Base-by-base conservation (phyloP, 1,140 invertebrate species). In the Scaptomyza graminum region DNA sequence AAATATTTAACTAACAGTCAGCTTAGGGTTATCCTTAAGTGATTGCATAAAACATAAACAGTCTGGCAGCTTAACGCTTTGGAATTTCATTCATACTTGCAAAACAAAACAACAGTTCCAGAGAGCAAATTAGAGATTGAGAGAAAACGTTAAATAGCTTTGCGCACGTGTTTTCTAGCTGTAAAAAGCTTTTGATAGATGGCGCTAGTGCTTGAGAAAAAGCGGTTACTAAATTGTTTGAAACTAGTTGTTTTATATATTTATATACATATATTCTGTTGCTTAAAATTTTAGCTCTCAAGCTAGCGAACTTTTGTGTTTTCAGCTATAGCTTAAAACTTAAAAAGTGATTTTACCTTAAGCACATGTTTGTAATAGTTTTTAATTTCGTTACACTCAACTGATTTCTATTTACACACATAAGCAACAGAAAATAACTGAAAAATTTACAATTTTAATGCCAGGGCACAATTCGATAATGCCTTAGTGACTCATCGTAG, bases 401-500 rank as follows among this genome's bases (percentile, higher is more conserved):
- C 0, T 13, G n/a, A 57, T 57, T 57, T 56, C 0, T 55, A 8
- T 55, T n/a, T n/a, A 54, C 4, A 28, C 15, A 16, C 1, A 47
- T 12, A 3, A 12, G 11, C 0, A 22, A 22, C 6, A 18, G 31
- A 22, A 3, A 37, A 34, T 15, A 13, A 25, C 12, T n/a, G 7
- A 39, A 3, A 37, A 34, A 28, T 2, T 4, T 7, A 11, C 28
- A 34, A 0, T 46, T 16, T 46, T 68, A 85, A 1, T 69, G 52
- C 76, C 73, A 89, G 0, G 89, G 89, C 37, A 91, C 62, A 11
- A 91, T 37, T 6, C 90, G 72, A 63, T 76, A 91, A 0, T 79
- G 52, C 9, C 66, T 15, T 5, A 63, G 8, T 0, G 11, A 55
- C 41, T 90, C 74, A 55, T 91, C 90, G 39, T 59, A 85, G 5